Percentiles rank a stretch among this genome's conserved stretches.
Evolutionary conservation across 2,113 vertebrate genomes (phyloP).

Genomic region (Meles meles): DNA sequence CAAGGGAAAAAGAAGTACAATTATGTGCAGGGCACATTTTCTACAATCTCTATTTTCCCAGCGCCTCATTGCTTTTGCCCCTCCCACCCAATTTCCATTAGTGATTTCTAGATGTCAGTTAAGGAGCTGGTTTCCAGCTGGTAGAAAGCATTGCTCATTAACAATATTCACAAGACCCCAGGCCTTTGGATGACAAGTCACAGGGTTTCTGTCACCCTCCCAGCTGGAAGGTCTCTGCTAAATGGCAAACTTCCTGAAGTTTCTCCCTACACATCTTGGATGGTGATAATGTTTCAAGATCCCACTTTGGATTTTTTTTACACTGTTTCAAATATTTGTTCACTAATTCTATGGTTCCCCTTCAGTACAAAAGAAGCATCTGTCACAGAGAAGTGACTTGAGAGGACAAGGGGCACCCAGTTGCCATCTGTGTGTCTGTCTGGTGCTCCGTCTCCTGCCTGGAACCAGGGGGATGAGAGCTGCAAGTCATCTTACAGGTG

Average conservation of each 20-base stretch:
- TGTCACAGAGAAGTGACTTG: neutral
- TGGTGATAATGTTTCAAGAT: neutral
- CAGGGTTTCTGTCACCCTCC: neutral
- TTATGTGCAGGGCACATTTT: neutral
- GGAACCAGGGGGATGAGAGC: neutral
- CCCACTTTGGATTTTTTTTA: neutral
- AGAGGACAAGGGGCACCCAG: neutral
- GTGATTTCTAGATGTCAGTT: neutral
- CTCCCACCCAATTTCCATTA: neutral
- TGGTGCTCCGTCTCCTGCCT: neutral
- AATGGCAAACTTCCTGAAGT: slow-evolving; percentile 13
- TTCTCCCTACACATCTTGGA: neutral
- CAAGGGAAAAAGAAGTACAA: too few relatives aligned
- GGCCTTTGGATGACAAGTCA: neutral
- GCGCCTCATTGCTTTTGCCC: neutral
- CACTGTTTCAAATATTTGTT: neutral
- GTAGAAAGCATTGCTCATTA: neutral
- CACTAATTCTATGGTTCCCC: neutral
- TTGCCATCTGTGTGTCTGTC: neutral
- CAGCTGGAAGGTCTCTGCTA: slow-evolving; percentile 43
- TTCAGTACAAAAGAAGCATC: neutral
- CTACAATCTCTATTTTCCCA: neutral
- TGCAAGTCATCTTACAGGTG: neutral
- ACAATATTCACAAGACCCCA: neutral
- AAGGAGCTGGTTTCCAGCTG: neutral